Evolutionary conservation across 2,797 vertebrate genomes (phyloP).

Genomic region (Sebastes steindachneri): DNA sequence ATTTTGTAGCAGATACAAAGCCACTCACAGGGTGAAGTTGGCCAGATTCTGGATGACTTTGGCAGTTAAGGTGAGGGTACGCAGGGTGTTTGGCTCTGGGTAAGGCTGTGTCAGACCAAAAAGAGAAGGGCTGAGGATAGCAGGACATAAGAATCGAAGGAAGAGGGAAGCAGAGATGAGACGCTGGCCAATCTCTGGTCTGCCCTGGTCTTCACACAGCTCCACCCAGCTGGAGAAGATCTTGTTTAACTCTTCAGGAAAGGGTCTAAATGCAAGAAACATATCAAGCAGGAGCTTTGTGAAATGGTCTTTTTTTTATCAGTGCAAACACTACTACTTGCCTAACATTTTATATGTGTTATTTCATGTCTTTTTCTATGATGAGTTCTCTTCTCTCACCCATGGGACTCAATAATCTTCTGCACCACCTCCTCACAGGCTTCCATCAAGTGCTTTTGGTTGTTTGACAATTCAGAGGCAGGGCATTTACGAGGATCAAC

Average conservation of each 20-base stretch:
- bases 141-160: slow-evolving; percentile 93
- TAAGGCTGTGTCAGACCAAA: slow-evolving; percentile 91
- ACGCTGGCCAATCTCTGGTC: slow-evolving; percentile 86
- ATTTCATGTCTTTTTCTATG: not conserved
- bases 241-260: slow-evolving; percentile 90
- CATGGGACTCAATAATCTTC: slow-evolving; percentile 83
- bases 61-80: slow-evolving; percentile 92
- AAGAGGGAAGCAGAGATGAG: slow-evolving; percentile 96
- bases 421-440: slow-evolving; percentile 89
- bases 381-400: slow-evolving; percentile 78
- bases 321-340: not conserved
- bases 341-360: not conserved
- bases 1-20: not conserved
- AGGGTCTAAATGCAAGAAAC: slow-evolving; percentile 78
- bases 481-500: slow-evolving; percentile 90
- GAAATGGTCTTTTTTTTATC: not conserved
- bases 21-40: slow-evolving; percentile 90
- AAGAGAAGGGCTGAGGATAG: slow-evolving; percentile 93
- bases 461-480: slow-evolving; percentile 81
- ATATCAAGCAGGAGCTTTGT: not conserved
- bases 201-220: slow-evolving; percentile 83
- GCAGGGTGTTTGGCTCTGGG: slow-evolving; percentile 87
- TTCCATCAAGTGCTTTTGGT: slow-evolving; percentile 85
- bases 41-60: slow-evolving; percentile 98
- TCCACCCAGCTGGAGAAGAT: slow-evolving; percentile 92